Conservation (phyloP, 2,797 vertebrate species). For the Podargus strigoides region DNA sequence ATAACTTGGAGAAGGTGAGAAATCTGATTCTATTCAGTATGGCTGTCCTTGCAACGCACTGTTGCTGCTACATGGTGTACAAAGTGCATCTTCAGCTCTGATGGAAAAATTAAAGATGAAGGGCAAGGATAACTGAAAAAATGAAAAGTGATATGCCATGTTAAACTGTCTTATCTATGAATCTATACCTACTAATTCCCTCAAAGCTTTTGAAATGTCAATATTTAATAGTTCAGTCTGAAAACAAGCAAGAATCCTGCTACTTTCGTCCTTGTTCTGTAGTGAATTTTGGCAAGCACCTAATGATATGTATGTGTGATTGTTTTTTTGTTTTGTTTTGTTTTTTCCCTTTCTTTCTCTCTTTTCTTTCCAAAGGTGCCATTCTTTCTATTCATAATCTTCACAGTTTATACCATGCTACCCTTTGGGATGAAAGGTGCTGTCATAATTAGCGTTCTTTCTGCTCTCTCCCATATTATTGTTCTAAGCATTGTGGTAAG, state of each 20-base stretch:
- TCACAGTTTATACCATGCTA: constrained; percentile 92
- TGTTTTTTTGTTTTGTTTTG: background rate
- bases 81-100: background rate
- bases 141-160: background rate
- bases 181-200: background rate
- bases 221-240: background rate
- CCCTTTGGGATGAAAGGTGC: constrained; percentile 88
- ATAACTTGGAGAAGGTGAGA: background rate
- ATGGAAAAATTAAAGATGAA: background rate
- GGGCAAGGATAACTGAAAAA: background rate
- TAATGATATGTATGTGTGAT: background rate
- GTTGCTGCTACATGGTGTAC: background rate
- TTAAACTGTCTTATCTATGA: background rate
- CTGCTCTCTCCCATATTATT: constrained; percentile 86
- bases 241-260: background rate
- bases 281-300: background rate
- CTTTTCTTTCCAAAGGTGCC: constrained; percentile 81
- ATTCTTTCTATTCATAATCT: constrained; percentile 94
- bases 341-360: background rate
- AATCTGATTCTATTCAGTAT: background rate
- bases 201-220: background rate
- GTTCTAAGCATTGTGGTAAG: constrained; percentile 74
- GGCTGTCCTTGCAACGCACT: background rate
- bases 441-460: constrained; percentile 79
- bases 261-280: background rate